Evolutionary conservation across 2,113 vertebrate genomes (phyloP).

Genomic region (Genyomyrus donnyi): DNA sequence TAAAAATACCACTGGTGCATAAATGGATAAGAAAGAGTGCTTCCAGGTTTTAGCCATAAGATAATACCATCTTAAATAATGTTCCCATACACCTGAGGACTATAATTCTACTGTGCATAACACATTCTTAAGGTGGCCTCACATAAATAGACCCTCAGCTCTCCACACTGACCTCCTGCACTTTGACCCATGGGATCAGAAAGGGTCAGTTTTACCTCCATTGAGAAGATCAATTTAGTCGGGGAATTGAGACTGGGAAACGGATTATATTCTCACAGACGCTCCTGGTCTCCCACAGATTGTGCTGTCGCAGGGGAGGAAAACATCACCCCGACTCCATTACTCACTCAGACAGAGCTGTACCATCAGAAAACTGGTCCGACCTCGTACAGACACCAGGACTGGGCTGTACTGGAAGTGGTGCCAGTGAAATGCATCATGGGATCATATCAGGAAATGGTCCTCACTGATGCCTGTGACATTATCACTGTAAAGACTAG

Average conservation of each 20-base stretch:
- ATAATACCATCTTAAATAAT: slow-evolving; percentile 1
- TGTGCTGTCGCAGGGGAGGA: not conserved
- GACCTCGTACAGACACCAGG: slow-evolving; percentile 12
- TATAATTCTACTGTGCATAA: not conserved
- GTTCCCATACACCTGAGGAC: slow-evolving; percentile 4
- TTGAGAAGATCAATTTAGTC: slow-evolving; percentile 12
- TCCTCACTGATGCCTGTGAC: not conserved
- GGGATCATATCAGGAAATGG: not conserved
- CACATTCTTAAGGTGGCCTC: not conserved
- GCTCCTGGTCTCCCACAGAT: not conserved
- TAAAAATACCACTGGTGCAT: not conserved
- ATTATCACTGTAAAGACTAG: not conserved
- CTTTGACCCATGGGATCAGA: not conserved
- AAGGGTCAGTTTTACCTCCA: not conserved
- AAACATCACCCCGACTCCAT: not conserved
- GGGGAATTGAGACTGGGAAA: not conserved
- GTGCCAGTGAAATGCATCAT: not conserved
- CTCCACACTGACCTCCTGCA: slow-evolving; percentile 7
- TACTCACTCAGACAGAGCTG: not conserved
- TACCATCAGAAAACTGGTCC: not conserved
- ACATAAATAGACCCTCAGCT: slow-evolving; percentile 19
- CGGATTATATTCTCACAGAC: not conserved
- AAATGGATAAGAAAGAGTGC: not conserved
- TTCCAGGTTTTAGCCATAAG: not conserved
- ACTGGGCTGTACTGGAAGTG: slow-evolving; percentile 12